Evolutionary conservation across 1,140 invertebrate species (phyloP).

Genomic region (Atta texana): DNA sequence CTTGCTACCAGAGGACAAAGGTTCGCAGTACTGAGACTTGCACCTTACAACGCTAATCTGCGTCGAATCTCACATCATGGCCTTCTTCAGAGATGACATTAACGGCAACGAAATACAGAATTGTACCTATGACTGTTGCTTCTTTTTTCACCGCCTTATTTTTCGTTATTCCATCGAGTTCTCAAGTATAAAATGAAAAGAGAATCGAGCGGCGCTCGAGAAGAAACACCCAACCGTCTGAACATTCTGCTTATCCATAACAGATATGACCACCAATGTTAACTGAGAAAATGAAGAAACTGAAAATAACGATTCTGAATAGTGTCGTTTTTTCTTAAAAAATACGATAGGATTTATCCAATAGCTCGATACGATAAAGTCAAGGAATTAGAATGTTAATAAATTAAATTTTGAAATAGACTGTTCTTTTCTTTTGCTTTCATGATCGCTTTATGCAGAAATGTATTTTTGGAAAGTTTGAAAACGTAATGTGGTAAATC

Average conservation of each 20-base stretch:
- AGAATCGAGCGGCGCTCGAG: neutral
- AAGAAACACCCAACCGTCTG: neutral
- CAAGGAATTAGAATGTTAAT: neutral
- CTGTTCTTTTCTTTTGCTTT: neutral
- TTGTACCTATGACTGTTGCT: neutral
- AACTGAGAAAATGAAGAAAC: constrained; percentile 5
- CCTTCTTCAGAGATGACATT: neutral
- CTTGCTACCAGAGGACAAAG: constrained; percentile 94
- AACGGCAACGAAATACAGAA: constrained; percentile 8
- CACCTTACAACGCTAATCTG: constrained; percentile 6
- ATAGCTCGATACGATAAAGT: neutral
- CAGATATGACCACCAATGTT: neutral
- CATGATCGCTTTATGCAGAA: neutral
- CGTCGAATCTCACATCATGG: neutral
- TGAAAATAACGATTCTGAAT: neutral
- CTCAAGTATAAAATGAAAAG: neutral
- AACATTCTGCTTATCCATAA: constrained; percentile 14
- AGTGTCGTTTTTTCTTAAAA: neutral
- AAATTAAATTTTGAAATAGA: neutral
- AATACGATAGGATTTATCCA: neutral
- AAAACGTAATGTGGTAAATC: neutral
- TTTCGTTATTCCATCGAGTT: neutral
- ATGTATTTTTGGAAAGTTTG: neutral
- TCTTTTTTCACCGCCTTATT: neutral
- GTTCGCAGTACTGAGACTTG: constrained; percentile 88